phyloP scores from a whole-genome alignment of 2,888 invertebrate genomes.

The Brachyptera putata region DNA sequence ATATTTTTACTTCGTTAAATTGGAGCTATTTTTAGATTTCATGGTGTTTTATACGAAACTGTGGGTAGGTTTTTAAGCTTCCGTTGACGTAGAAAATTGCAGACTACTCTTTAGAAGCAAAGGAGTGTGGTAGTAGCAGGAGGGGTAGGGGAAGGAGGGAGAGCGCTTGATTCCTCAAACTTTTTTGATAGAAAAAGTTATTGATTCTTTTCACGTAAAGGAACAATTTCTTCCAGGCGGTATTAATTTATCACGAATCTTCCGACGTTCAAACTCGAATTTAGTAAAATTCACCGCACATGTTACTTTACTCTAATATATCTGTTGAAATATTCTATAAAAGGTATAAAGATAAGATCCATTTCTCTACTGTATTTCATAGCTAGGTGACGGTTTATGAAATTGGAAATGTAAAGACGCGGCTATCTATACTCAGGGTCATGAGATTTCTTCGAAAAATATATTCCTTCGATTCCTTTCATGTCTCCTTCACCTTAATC shows the following conservation, averaged over 20 bases:
- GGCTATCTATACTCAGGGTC: not conserved
- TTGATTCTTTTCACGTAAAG: constrained; percentile 14
- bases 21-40: constrained; percentile 13
- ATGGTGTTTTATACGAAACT: not conserved
- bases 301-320: not conserved
- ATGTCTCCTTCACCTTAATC: constrained; percentile 7
- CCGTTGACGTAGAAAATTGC: constrained; percentile 9
- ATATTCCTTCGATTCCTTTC: not conserved
- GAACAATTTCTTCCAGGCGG: constrained; percentile 13
- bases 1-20: not conserved
- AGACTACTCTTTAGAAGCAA: not conserved
- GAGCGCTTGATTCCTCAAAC: constrained; percentile 7
- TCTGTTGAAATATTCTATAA: not conserved
- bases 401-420: constrained; percentile 6
- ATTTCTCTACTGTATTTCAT: constrained; percentile 7
- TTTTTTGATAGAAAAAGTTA: constrained; percentile 12
- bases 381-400: not conserved
- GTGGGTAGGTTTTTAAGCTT: not conserved
- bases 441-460: not conserved
- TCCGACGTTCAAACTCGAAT: constrained; percentile 10
- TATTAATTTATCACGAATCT: constrained; percentile 8
- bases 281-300: constrained; percentile 15
- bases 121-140: no score
- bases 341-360: constrained; percentile 1
- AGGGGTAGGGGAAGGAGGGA: no score